phyloP scores from a whole-genome alignment of 2,888 invertebrate genomes.

The Agonopterix arenella region DNA sequence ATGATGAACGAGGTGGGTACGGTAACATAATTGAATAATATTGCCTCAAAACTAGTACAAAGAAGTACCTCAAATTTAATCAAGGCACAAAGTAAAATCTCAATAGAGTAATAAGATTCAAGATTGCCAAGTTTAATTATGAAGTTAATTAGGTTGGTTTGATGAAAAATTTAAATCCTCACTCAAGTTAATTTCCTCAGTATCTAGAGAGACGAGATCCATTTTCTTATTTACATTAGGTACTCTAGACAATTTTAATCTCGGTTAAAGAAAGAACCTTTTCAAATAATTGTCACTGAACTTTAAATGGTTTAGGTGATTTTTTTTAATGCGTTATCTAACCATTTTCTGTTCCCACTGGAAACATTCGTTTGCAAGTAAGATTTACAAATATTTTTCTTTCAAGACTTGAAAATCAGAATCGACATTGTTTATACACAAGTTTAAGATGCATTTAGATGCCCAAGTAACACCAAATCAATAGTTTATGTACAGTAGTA shows the following conservation, averaged over 20 bases:
- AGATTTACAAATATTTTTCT: no score
- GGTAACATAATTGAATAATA: background rate
- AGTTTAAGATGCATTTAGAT: no score
- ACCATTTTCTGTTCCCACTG: no score
- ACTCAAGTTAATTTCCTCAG: conserved; percentile 65
- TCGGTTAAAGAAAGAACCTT: background rate
- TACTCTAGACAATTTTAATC: conserved; percentile 45
- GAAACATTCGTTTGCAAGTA: no score
- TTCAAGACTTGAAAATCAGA: no score
- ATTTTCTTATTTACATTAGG: conserved; percentile 51
- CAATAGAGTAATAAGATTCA: conserved; percentile 50
- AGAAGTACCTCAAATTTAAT: conserved; percentile 13
- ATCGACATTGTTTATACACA: no score
- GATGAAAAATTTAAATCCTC: conserved; percentile 70
- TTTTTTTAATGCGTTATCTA: no score
- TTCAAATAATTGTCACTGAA: background rate
- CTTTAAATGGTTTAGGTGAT: background rate
- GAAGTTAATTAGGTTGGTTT: conserved; percentile 69
- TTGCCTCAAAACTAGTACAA: background rate
- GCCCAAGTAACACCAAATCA: no score
- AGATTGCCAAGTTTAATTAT: conserved; percentile 66
- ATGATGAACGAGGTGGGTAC: no score
- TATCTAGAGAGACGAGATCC: conserved; percentile 33
- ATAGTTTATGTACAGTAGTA: no score
- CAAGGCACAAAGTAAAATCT: conserved; percentile 28